Conservation (phyloP, 2,797 vertebrate species). For the Ambastaia sidthimunki region DNA sequence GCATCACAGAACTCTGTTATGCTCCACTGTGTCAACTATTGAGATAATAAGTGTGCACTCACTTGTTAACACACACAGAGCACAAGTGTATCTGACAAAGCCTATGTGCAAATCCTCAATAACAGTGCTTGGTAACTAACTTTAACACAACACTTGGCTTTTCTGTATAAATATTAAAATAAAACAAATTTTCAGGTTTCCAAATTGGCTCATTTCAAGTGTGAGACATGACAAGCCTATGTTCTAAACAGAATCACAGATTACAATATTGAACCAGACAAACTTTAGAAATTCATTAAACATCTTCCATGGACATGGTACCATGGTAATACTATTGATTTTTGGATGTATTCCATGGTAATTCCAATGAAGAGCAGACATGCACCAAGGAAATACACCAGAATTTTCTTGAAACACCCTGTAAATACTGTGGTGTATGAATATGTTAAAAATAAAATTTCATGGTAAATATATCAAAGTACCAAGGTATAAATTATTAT, state of each 20-base stretch:
- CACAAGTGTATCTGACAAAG: slow-evolving; percentile 54
- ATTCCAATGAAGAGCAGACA: not conserved
- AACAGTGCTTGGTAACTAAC: slow-evolving; percentile 91
- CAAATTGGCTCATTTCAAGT: not conserved
- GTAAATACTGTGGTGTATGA: not conserved
- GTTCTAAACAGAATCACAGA: not conserved
- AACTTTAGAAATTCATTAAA: not conserved
- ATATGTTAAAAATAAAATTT: not conserved
- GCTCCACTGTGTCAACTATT: slow-evolving; percentile 61
- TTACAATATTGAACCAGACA: slow-evolving; percentile 1
- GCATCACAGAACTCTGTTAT: slow-evolving; percentile 33
- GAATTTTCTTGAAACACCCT: not conserved
- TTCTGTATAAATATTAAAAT: slow-evolving; percentile 46
- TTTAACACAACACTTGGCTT: slow-evolving; percentile 78
- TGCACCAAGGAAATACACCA: not conserved
- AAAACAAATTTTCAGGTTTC: slow-evolving; percentile 14
- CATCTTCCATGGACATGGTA: not conserved
- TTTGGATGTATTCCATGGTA: not conserved
- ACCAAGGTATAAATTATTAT: not conserved
- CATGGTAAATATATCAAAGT: not conserved
- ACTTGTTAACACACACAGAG: slow-evolving; percentile 25
- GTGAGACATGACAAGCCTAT: slow-evolving; percentile 4
- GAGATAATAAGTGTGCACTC: slow-evolving; percentile 67
- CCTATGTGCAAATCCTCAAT: slow-evolving; percentile 91
- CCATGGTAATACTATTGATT: not conserved